Base-by-base conservation (phyloP, 1,140 invertebrate genomes). In the Drosophila punjabiensis region DNA sequence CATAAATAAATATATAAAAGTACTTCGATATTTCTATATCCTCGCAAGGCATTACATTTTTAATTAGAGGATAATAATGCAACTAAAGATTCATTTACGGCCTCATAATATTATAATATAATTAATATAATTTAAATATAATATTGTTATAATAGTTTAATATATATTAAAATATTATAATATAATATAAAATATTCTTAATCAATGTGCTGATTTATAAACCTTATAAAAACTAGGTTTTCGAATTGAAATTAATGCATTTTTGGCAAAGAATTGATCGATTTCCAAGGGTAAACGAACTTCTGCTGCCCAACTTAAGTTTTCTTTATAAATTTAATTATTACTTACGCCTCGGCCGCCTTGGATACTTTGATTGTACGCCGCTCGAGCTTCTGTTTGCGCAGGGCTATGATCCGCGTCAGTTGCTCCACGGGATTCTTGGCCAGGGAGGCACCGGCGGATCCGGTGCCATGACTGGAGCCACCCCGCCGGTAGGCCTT, bases 311-410 rank as follows among this genome's bases (percentile, higher is more conserved):
- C 8, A 2, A 47, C 3, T 7, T 5, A 7, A 24, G 6, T 0
- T 47, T 24, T 0, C 0, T 50, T 24, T 48, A 1, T 4, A 0
- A 4, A 9, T 28, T 16, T 13, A 5, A 32, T 1, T 5, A 28
- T 43, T 39, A 82, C 97, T 96, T 93, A 99, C 98, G 98, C 97
- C 94, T 99, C 98, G 28, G 98, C 97, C 24, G 98, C 98, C 95
- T 99, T 99, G 59, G 98, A 99, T 71, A 99, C 96, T 94, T 99
- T 98, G 69, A 99, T 97, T 94, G 98, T 98, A 77, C 98, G 95
- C 55, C 92, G 77, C 71, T 93, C 92, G 45, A 93, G 82, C 63
- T 93, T 93, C 56, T 93, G 92, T 45, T 92, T 93, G 18, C 92
- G 81, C 67, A 93, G 69, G 32, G 90, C 79, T 35, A 93, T 93